These are phyloP conservation scores for Calephelis virginiensis DNA, from an alignment of 1,140 invertebrate species.

Conservation along the genomic window DNA sequence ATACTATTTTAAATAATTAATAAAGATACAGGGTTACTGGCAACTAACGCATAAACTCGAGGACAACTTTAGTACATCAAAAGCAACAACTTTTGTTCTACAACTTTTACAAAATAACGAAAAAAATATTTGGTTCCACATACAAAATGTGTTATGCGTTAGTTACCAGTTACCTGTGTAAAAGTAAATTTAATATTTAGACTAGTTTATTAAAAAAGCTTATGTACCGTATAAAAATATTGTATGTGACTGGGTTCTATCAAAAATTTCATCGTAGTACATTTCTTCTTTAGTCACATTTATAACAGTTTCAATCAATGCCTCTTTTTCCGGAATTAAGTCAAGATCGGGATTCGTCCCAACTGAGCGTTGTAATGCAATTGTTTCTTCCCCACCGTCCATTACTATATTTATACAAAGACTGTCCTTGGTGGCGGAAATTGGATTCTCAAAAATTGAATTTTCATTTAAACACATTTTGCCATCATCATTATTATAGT, in stretches of 20 bases:
- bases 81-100: too few species aligned
- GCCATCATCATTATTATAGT: conserved; percentile 18
- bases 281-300: conserved; percentile 44
- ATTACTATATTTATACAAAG: conserved; percentile 49
- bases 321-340: conserved; percentile 35
- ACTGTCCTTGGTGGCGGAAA: conserved; percentile 51
- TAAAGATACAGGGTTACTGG: too few species aligned
- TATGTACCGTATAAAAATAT: conserved; percentile 60
- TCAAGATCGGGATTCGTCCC: conserved; percentile 42
- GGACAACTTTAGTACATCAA: too few species aligned
- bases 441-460: background rate
- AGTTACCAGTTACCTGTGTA: background rate
- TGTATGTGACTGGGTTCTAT: conserved; percentile 38
- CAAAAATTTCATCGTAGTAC: conserved; percentile 28
- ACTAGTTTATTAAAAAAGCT: background rate
- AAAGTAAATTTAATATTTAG: background rate
- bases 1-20: too few species aligned
- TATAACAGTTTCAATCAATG: conserved; percentile 31
- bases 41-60: too few species aligned
- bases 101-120: too few species aligned
- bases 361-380: conserved; percentile 46
- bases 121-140: too few species aligned
- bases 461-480: conserved; percentile 10
- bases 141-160: background rate
- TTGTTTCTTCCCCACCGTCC: conserved; percentile 49